Conservation (phyloP, 1,140 invertebrate species). For the Drosophila biarmipes region DNA sequence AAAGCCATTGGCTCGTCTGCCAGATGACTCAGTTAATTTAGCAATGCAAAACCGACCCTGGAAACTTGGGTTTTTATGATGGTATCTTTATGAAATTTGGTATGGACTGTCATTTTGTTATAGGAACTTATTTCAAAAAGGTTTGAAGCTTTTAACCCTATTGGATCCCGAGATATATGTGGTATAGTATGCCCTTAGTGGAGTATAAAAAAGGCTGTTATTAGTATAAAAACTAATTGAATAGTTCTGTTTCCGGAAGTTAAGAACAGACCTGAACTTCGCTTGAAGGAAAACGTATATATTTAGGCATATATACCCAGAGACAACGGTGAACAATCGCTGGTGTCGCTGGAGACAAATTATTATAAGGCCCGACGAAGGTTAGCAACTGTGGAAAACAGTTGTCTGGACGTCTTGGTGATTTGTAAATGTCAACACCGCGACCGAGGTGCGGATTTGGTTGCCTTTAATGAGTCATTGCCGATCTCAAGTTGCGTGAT, state of each 20-base stretch:
- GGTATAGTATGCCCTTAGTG: not conserved
- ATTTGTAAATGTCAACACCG: constrained; percentile 82
- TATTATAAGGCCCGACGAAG: constrained; percentile 61
- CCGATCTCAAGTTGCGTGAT: constrained; percentile 79
- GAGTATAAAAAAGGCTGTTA: not conserved
- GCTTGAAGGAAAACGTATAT: constrained; percentile 6
- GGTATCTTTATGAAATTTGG: not conserved
- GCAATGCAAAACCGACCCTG: constrained; percentile 10
- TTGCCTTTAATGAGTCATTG: constrained; percentile 73
- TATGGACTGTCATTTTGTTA: not conserved
- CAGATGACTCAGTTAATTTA: constrained; percentile 38
- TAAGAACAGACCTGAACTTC: constrained; percentile 11
- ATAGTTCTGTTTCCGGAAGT: constrained; percentile 44
- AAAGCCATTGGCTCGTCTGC: not conserved
- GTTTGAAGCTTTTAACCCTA: not conserved
- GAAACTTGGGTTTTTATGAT: constrained; percentile 8
- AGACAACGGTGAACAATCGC: constrained; percentile 33
- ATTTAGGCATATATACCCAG: constrained; percentile 7
- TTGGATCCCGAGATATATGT: not conserved
- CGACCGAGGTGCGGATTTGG: constrained; percentile 36
- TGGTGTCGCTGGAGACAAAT: constrained; percentile 67
- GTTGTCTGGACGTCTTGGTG: constrained; percentile 48
- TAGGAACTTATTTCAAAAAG: rapidly evolving
- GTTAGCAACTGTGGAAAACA: constrained; percentile 69
- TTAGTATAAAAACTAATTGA: constrained; percentile 15